Evolutionary conservation across 2,113 vertebrate species (phyloP), one percentile per base, ranked within the genome.

Genomic region (Odobenus rosmarus): DNA sequence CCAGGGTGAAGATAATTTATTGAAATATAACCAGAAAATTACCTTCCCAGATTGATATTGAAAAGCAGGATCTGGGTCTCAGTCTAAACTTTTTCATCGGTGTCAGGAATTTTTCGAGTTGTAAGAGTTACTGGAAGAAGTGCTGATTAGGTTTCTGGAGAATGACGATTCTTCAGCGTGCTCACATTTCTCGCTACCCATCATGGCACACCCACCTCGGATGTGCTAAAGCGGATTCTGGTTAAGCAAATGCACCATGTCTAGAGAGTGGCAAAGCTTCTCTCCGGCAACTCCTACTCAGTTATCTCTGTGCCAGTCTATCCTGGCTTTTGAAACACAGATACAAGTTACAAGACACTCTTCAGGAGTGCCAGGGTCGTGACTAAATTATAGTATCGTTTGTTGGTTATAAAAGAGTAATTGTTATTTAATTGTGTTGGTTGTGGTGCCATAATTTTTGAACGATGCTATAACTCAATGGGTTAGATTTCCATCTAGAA

Each of bases 61-160:
- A 33, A 64, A 87, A 87, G 81, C 23, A 86, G 62, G 46, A 86
- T 69, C 55, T 61, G 26, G 36, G 69, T 74, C 26, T 71, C 24
- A 53, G 21, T 57, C 39, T 67, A 51, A 92, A 80, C 18, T 61
- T 57, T 88, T 79, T 59, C 72, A 28, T n/a, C 10, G 19, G 14
- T 18, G 3, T 64, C 16, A n/a, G 39, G 87, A 51, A 83, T 85
- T 95, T 95, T 57, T 80, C 9, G 46, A 23, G 15, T 88, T 69
- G 85, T 57, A 86, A 69, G 94, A n/a, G 55, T 80, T 80, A 76
- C 19, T 23, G 39, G 94, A 49, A 94, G 74, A 77, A 71, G 31
- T 61, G 76, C 39, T 80, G 57, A 57, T 0, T 19, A 76, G 36
- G 11, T 57, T 80, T 51, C 26, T 77, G 72, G 86, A 64, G 39